Percentiles rank a stretch among this genome's conserved stretches.
Conservation (phyloP, 2,888 invertebrate species). For the Drosophila mettleri region DNA sequence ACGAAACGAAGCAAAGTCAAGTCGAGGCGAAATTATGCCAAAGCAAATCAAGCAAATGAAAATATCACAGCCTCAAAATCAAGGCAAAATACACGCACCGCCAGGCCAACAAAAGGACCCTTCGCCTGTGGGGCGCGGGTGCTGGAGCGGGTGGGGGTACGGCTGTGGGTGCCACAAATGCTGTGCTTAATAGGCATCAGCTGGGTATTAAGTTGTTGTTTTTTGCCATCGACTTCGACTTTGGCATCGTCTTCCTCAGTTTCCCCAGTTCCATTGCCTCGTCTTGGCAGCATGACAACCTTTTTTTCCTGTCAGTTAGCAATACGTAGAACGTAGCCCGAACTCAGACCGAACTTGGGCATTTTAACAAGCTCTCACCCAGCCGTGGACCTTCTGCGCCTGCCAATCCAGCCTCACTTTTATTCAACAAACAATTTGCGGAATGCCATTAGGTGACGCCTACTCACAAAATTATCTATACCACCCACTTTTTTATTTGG, state of each 20-base stretch:
- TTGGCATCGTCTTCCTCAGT: slow-evolving; percentile 36
- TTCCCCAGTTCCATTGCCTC: slow-evolving; percentile 30
- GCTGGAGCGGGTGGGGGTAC: slow-evolving; percentile 38
- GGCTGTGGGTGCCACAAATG: slow-evolving; percentile 68
- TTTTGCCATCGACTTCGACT: slow-evolving; percentile 38
- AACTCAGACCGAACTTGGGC: slow-evolving; percentile 37
- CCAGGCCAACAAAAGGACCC: slow-evolving; percentile 6
- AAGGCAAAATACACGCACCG: slow-evolving; percentile 64
- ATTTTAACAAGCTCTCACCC: slow-evolving; percentile 69
- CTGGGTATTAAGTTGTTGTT: slow-evolving; percentile 80
- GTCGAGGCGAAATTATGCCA: slow-evolving; percentile 73
- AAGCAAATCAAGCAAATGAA: slow-evolving; percentile 80
- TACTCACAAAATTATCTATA: slow-evolving; percentile 71
- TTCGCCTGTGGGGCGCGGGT: background rate
- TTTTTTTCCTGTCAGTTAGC: slow-evolving; percentile 50
- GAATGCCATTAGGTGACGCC: slow-evolving; percentile 81
- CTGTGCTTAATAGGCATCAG: slow-evolving; percentile 82
- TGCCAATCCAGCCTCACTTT: slow-evolving; percentile 47
- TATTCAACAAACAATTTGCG: slow-evolving; percentile 75
- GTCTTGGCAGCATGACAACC: slow-evolving; percentile 74
- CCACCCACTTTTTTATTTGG: slow-evolving; percentile 36
- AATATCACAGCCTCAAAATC: slow-evolving; percentile 77
- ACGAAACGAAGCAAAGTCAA: slow-evolving; percentile 37
- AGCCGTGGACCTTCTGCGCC: slow-evolving; percentile 33
- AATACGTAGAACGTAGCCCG: slow-evolving; percentile 22